A percentile compares a stretch with the other conserved stretches of the same genome.
phyloP scores from a whole-genome alignment of 2,113 vertebrate genomes.

The Peromyscus leucopus region DNA sequence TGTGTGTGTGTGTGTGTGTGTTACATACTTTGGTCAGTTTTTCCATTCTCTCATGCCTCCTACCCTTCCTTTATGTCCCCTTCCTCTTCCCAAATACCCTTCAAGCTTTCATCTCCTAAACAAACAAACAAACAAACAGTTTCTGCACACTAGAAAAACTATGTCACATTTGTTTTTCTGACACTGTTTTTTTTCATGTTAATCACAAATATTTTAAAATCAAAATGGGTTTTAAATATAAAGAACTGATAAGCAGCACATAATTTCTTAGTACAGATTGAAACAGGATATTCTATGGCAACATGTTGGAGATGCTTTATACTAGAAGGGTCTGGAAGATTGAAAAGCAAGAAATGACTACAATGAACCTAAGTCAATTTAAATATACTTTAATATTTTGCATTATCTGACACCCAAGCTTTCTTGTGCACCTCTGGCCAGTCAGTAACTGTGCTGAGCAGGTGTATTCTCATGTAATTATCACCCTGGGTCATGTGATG shows the following conservation, averaged over 20 bases:
- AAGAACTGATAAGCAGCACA: not conserved
- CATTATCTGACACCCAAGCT: not conserved
- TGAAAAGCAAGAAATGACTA: not conserved
- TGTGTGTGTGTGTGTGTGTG: not conserved
- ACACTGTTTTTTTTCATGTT: not conserved
- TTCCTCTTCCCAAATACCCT: not conserved
- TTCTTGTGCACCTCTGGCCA: not conserved
- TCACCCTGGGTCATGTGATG: not conserved
- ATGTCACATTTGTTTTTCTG: not conserved
- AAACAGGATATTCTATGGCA: not conserved
- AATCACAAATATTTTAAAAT: slow-evolving; percentile 19
- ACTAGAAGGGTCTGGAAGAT: not conserved
- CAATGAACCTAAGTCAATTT: not conserved
- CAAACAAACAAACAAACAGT: not conserved
- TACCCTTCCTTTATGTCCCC: no score
- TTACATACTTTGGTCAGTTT: not conserved
- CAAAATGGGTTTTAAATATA: not conserved
- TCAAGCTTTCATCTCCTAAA: not conserved
- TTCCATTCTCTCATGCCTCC: not conserved
- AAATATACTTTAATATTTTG: not conserved
- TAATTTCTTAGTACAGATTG: not conserved
- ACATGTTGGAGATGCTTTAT: not conserved
- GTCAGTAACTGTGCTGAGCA: not conserved
- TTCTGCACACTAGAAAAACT: not conserved
- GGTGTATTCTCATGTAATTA: not conserved